phyloP scores from a whole-genome alignment of 2,888 invertebrate genomes.

The Ectropis crepuscularia region DNA sequence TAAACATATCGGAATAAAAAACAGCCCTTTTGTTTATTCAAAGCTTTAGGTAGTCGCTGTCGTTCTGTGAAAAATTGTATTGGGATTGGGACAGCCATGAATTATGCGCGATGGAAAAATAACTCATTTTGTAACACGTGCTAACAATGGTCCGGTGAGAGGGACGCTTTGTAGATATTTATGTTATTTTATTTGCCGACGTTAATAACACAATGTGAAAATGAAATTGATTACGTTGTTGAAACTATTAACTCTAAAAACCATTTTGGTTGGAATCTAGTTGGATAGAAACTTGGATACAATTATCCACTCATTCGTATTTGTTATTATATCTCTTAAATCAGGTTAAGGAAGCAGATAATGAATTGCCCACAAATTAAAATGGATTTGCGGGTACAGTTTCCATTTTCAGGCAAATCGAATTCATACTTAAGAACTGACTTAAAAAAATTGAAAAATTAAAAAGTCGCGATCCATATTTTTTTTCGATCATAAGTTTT shows the following conservation, averaged over 20 bases:
- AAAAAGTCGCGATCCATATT: no score
- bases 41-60: conserved; percentile 24
- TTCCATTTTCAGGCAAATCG: no score
- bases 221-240: conserved; percentile 9
- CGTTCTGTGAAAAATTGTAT: conserved; percentile 50
- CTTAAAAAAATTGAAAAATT: no score
- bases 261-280: conserved; percentile 1
- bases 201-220: conserved; percentile 28
- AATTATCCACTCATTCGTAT: no score
- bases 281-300: no score
- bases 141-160: conserved; percentile 56
- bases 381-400: no score
- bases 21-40: conserved; percentile 29
- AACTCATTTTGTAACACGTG: conserved; percentile 65
- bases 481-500: no score
- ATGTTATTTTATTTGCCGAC: conserved; percentile 41
- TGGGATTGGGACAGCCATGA: conserved; percentile 58
- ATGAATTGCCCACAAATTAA: no score
- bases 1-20: conserved; percentile 25
- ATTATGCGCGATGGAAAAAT: conserved; percentile 62
- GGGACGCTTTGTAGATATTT: conserved; percentile 47
- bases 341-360: no score
- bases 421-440: no score
- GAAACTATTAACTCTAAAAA: conserved; percentile 7
- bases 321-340: no score